Evolutionary conservation across 2,888 invertebrate genomes (phyloP), one percentile per base, ranked within the genome.

Genomic region (Pycnomerus fuliginosus): DNA sequence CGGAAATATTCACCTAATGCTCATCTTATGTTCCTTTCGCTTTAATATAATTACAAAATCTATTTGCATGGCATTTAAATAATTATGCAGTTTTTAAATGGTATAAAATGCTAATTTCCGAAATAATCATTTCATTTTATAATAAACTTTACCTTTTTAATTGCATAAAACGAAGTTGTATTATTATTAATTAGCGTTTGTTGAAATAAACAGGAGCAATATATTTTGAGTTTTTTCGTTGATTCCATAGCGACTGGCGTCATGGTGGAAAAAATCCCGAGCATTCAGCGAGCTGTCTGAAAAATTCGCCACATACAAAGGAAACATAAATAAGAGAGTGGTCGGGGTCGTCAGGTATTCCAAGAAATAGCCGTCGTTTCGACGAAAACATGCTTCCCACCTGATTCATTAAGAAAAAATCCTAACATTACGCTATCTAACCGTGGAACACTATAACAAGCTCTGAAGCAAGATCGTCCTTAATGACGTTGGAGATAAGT

Each of bases 401-500:
- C 57, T 55, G 61, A 61, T 62, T 67, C 68, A 67, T 68, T 68
- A 67, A 65, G 58, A 56, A 64, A 65, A 56, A 65, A 63, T 62
- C 60, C 11, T 8, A 25, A 4, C 7, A 10, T 60, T 60, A 57
- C 60, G 58, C 55, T 65, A 66, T 62, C 64, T 52, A 52, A 52
- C 50, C 52, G 50, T 52, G 10, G 53, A 58, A 60, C 65, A 60
- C 57, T 60, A 56, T 64, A 67, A 69, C 68, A 65, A 64, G 63
- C 60, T 57, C 55, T 60, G 56, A 53, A 61, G 61, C 64, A 59
- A 67, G 67, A 65, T 67, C 64, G 56, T 65, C 57, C 61, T 69
- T 69, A 68, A 69, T 67, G 68, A 67, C 64, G 59, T 56, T 46
- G 56, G 55, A 61, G 70, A 70, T 69, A 70, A 70, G 68, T 63